phyloP scores from a whole-genome alignment of 2,888 invertebrate genomes.

The Drosophila mimica region DNA sequence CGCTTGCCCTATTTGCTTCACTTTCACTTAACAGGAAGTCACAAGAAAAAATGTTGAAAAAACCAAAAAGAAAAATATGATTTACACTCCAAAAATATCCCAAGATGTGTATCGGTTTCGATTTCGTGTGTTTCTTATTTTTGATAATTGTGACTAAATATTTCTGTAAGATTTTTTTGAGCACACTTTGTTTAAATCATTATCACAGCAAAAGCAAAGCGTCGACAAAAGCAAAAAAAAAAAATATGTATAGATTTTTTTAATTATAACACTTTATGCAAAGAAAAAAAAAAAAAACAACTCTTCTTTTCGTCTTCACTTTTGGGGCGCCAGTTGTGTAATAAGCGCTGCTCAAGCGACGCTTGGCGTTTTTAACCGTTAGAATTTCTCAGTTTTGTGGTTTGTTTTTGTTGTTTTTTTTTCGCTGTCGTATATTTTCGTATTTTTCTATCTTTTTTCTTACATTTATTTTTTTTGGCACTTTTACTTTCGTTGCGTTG shows the following conservation, averaged over 20 bases:
- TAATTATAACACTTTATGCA: slow-evolving; percentile 32
- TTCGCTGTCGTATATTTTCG: slow-evolving; percentile 8
- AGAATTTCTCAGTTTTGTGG: slow-evolving; percentile 55
- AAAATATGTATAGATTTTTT: slow-evolving; percentile 1
- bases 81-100: slow-evolving; percentile 37
- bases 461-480: slow-evolving; percentile 35
- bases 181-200: slow-evolving; percentile 51
- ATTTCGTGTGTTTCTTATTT: slow-evolving; percentile 8
- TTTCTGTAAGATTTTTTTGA: slow-evolving; percentile 21
- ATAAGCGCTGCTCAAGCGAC: slow-evolving; percentile 28
- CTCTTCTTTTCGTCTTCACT: slow-evolving; percentile 20
- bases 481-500: slow-evolving; percentile 67
- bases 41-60: slow-evolving; percentile 45
- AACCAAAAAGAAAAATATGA: slow-evolving; percentile 12
- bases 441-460: slow-evolving; percentile 11
- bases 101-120: slow-evolving; percentile 54
- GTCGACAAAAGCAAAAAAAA: slow-evolving; percentile 10
- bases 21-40: slow-evolving; percentile 62
- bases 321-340: slow-evolving; percentile 44
- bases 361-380: slow-evolving; percentile 54
- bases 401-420: neutral
- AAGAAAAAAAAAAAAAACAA: slow-evolving; percentile 24
- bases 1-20: slow-evolving; percentile 57
- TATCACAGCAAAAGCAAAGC: slow-evolving; percentile 51
- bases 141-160: slow-evolving; percentile 3